Evolutionary conservation across 1,140 invertebrate species (phyloP), one percentile per base, ranked within the genome.

Genomic region (Cataglyphis hispanica): DNA sequence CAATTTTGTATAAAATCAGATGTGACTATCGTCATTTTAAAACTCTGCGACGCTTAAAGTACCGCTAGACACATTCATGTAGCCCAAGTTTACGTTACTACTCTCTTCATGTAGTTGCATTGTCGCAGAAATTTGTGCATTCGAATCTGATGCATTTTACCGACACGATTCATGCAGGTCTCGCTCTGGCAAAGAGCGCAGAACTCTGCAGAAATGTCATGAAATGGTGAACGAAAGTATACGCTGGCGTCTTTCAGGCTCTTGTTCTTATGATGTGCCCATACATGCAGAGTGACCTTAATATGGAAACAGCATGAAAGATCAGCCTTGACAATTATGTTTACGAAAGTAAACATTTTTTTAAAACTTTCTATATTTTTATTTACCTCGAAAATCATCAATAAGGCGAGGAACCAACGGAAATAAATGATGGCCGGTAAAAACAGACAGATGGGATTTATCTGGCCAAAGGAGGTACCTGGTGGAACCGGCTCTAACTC

Each of bases 141-240:
- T 11, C 93, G 85, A 27, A 93, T 92, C 37, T 95, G 93, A n/a
- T 95, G 94, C 80, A 95, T 93, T 84, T 96, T 95, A 58, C 94
- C 93, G 6, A 95, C 92, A 11, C 93, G 92, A 77, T 94, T 89
- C 94, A 95, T 95, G 58, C 94, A 94, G 5, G 89, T 94, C 64
- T 96, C 95, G 19, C 93, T 94, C 78, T 95, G 95, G 78, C 96
- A 96, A 16, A 95, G 86, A 19, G 95, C 96, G 86, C 96, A 96
- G 89, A 96, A 96, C 85, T 96, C 96, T 2, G 96, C 95, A 4
- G 95, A 94, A 53, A 96, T 94, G 0, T 94, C 92, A 81, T 96
- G 95, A 76, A 96, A 92, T 0, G 96, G 96, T 56, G 96, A 96
- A 67, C 96, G 95, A 86, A 96, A 96, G 64, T 96, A 96, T 7